Base-by-base conservation (phyloP, 1,140 invertebrate genomes). In the Brachionus calyciflorus region DNA sequence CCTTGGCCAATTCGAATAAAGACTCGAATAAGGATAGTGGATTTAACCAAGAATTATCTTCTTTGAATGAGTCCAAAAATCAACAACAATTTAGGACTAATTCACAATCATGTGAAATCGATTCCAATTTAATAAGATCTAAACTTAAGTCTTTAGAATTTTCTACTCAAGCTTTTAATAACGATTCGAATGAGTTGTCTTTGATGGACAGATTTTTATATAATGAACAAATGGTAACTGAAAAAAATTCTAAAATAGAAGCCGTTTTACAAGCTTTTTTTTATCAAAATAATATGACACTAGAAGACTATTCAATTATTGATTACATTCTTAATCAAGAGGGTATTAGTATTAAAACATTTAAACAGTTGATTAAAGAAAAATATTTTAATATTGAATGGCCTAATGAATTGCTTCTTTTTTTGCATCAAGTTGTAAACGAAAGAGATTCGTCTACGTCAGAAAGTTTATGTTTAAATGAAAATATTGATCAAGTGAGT, bases 241-340 rank as follows among this genome's bases (percentile, higher is more conserved):
- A 65, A 65, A 65, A 65, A 6, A 37, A 65, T 44, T 41, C 60
- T 6, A 65, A 65, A 65, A 44, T 65, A 9, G 60, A 65, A 19
- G 24, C 37, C 1, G 33, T 65, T 6, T n/a, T 65, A 21, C 37
- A 41, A 3, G 33, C 60, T 10, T 65, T 65, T 65, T 65, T 65
- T 17, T 44, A 65, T 24, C 17, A 65, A 24, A 9, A 44, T 44
- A 65, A 44, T 44, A 24, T 65, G 24, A 12, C 19, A 12, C 33
- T 65, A 12, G 60, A 65, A 1, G 60, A 65, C n/a, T 65, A 65
- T 44, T 65, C 60, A 12, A 65, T 65, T n/a, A 65, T 65, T 46
- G 60, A 65, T 5, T 65, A 65, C 21, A 44, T 65, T 26, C 26
- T 65, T 14, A 65, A 65, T 19, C 60, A 65, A 65, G 60, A 65